phyloP scores from a whole-genome alignment of 2,797 vertebrate species.

The Ptychadena robeensis region DNA sequence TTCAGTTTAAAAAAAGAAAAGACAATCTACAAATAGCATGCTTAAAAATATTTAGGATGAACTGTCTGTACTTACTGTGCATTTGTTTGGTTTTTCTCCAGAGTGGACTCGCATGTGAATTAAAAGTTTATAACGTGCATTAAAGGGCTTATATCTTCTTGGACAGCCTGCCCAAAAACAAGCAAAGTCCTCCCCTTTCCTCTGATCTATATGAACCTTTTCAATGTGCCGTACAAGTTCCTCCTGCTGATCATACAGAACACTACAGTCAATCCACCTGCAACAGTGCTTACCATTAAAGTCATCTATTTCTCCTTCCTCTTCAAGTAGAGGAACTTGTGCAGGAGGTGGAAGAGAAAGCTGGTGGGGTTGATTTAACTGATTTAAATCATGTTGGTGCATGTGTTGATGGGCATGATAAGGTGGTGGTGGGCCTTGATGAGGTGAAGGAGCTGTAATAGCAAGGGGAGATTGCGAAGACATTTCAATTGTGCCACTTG shows the following conservation, averaged over 20 bases:
- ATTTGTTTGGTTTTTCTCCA: conserved; percentile 98
- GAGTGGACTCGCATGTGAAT: conserved; percentile 99
- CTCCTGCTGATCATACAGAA: conserved; percentile 86
- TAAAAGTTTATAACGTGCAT: conserved; percentile 95
- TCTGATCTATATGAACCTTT: conserved; percentile 93
- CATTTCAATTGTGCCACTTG: conserved; percentile 54
- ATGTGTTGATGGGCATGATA: conserved; percentile 84
- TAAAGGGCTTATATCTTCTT: conserved; percentile 92
- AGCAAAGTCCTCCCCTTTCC: conserved; percentile 93
- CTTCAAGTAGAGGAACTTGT: conserved; percentile 77
- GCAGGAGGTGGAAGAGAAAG: conserved; percentile 68
- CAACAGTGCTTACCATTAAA: conserved; percentile 80
- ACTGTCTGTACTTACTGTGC: conserved; percentile 84
- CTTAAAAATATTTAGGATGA: no score
- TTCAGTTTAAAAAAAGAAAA: no score
- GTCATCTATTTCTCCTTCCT: conserved; percentile 84
- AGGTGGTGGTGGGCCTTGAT: conserved; percentile 87
- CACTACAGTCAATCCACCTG: conserved; percentile 87
- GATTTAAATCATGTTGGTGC: conserved; percentile 68
- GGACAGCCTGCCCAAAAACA: conserved; percentile 94
- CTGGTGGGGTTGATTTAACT: conserved; percentile 32
- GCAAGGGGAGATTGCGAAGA: conserved; percentile 64
- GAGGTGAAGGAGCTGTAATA: conserved; percentile 66
- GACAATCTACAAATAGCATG: no score
- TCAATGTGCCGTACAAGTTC: conserved; percentile 95